These are phyloP conservation scores for Coreoperca whiteheadi DNA, from an alignment of 2,113 vertebrate species.

Conservation along the genomic window DNA sequence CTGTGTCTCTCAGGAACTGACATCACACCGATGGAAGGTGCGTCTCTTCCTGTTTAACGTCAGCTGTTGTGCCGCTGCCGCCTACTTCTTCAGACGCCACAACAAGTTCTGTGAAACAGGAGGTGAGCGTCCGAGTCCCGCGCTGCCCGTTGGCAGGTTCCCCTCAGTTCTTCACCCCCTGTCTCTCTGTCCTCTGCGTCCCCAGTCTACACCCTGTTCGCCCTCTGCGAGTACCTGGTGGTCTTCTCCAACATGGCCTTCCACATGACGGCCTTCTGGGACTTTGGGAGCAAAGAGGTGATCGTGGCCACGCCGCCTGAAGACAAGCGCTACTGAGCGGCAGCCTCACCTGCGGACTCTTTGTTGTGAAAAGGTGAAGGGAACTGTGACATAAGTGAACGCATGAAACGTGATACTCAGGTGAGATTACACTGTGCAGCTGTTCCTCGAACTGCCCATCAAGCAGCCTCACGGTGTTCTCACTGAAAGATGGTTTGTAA, in stretches of 20 bases:
- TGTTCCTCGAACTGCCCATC: neutral
- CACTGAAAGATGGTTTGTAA: too few relatives aligned
- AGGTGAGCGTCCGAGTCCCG: conserved; percentile 82
- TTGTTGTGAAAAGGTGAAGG: neutral
- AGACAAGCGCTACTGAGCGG: conserved; percentile 89
- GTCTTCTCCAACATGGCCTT: conserved; percentile 99
- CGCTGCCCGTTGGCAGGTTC: neutral
- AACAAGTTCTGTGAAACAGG: conserved; percentile 92
- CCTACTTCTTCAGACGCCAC: conserved; percentile 91
- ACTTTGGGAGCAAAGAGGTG: conserved; percentile 93
- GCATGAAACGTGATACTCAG: neutral
- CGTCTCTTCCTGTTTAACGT: conserved; percentile 91
- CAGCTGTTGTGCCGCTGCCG: conserved; percentile 79
- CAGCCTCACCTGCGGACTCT: neutral
- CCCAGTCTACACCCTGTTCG: conserved; percentile 94
- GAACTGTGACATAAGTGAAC: neutral
- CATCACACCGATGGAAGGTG: conserved; percentile 90
- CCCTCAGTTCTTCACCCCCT: neutral
- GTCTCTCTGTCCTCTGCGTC: neutral
- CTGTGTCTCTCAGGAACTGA: conserved; percentile 86
- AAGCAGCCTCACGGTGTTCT: neutral
- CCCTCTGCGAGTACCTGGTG: conserved; percentile 93
- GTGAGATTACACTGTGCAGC: neutral
- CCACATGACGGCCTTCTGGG: conserved; percentile 96
- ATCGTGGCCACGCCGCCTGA: conserved; percentile 88